phyloP scores from a whole-genome alignment of 2,113 vertebrate genomes.

The Nematolebias whitei region DNA sequence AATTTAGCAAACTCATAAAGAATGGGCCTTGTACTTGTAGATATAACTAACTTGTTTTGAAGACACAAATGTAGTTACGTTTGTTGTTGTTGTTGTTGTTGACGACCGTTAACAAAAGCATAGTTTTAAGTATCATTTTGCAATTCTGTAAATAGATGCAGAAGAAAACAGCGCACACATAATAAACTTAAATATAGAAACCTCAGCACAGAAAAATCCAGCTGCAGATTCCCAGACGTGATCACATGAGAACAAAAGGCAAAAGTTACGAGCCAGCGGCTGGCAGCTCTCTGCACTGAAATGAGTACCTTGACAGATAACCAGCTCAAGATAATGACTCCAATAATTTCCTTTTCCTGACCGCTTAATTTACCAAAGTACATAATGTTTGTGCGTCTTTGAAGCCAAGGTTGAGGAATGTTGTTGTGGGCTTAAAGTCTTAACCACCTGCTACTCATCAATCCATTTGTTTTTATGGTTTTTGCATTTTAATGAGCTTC shows the following conservation, averaged over 20 bases:
- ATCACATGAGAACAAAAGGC: slow-evolving; percentile 32
- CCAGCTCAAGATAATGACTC: slow-evolving; percentile 51
- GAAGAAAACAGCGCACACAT: slow-evolving; percentile 25
- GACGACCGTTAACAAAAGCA: too few species aligned
- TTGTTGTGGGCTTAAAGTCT: slow-evolving; percentile 36
- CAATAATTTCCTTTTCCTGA: slow-evolving; percentile 38
- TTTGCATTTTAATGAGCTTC: slow-evolving; percentile 15
- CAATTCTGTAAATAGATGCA: too few species aligned
- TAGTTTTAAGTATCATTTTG: too few species aligned
- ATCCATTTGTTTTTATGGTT: slow-evolving; percentile 5
- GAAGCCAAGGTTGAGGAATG: slow-evolving; percentile 50
- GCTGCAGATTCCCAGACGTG: slow-evolving; percentile 43
- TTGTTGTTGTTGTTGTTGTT: too few species aligned
- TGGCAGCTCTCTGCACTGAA: slow-evolving; percentile 37
- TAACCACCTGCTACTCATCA: slow-evolving; percentile 38
- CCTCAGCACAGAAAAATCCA: slow-evolving; percentile 57
- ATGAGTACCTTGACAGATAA: slow-evolving; percentile 48
- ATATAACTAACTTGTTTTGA: neutral
- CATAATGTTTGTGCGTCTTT: slow-evolving; percentile 43
- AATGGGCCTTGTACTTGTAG: neutral
- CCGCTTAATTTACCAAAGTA: slow-evolving; percentile 16
- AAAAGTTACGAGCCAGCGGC: slow-evolving; percentile 20
- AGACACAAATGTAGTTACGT: too few species aligned
- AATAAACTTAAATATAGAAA: slow-evolving; percentile 30
- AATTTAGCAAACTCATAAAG: too few species aligned